Conservation (phyloP, 2,113 vertebrate species). For the Falcunculus frontatus region DNA sequence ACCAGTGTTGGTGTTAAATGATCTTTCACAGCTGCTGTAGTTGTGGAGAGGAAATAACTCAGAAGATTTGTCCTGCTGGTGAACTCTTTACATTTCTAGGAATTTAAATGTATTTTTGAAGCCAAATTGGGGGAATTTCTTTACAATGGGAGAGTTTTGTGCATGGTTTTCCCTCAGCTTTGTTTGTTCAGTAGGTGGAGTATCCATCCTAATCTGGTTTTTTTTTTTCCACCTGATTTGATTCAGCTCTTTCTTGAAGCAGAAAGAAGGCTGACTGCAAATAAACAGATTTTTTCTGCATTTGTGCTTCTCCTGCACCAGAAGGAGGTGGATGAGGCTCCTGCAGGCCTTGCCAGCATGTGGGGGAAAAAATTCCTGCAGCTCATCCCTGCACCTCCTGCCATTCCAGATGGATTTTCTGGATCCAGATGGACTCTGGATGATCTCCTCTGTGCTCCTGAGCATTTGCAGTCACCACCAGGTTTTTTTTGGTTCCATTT, state of each 20-base stretch:
- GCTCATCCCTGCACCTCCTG: neutral
- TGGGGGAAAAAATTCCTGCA: neutral
- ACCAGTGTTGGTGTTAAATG: fast-evolving
- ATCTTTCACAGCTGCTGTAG: neutral
- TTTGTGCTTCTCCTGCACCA: neutral
- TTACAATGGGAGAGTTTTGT: neutral
- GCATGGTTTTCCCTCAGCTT: neutral
- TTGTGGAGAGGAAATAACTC: neutral
- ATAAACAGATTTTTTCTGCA: neutral
- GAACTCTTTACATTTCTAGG: neutral
- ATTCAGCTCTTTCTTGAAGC: neutral
- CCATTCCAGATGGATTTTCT: neutral
- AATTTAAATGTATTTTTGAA: neutral
- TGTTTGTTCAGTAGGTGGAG: neutral
- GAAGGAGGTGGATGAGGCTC: neutral
- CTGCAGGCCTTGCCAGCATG: fast-evolving
- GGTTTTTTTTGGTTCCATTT: neutral
- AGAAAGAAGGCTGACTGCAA: neutral
- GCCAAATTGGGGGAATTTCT: neutral
- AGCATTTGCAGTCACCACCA: neutral
- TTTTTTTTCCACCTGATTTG: neutral
- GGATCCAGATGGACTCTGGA: neutral
- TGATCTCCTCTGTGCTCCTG: neutral
- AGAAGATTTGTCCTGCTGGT: neutral
- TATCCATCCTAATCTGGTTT: neutral